Evolutionary conservation across 2,797 vertebrate species (phyloP).

Genomic region (Phoeniculus purpureus): DNA sequence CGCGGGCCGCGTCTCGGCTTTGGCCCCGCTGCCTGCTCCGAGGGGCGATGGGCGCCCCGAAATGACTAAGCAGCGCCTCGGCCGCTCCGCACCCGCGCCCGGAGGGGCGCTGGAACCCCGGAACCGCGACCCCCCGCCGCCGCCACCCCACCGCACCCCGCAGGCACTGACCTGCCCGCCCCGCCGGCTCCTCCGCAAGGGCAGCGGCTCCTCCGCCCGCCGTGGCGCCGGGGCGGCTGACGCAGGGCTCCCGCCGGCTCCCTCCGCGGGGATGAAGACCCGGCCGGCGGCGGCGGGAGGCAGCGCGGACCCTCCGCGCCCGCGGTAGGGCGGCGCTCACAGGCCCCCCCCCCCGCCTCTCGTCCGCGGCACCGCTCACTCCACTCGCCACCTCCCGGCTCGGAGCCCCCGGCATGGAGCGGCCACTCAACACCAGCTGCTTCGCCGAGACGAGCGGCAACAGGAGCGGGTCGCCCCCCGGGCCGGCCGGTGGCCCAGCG

Average conservation of each 20-base stretch:
- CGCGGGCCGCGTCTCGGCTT: not conserved
- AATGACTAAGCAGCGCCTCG: conserved; percentile 35
- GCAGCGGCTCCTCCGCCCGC: not conserved
- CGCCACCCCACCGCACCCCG: not conserved
- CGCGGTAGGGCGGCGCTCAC: not conserved
- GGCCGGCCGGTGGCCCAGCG: conserved; percentile 57
- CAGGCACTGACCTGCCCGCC: not conserved
- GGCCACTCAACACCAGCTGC: conserved; percentile 59
- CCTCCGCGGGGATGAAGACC: not conserved
- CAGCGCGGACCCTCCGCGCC: not conserved
- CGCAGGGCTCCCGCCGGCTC: not conserved
- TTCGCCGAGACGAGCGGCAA: conserved; percentile 39
- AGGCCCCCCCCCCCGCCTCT: not conserved
- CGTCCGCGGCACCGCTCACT: not conserved
- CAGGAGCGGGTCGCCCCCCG: conserved; percentile 68
- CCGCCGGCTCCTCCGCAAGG: not conserved
- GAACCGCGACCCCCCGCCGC: not conserved
- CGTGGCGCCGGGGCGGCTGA: not conserved
- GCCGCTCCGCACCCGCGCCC: not conserved
- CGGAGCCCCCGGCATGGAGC: conserved; percentile 62
- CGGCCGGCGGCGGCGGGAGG: not conserved
- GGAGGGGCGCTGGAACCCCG: not conserved
- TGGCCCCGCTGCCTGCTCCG: not conserved
- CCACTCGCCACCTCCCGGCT: not conserved
- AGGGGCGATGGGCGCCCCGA: not conserved